Percentiles rank a stretch among this genome's conserved stretches.
Conservation (phyloP, 2,888 invertebrate species). For the Caenorhabditis becei region DNA sequence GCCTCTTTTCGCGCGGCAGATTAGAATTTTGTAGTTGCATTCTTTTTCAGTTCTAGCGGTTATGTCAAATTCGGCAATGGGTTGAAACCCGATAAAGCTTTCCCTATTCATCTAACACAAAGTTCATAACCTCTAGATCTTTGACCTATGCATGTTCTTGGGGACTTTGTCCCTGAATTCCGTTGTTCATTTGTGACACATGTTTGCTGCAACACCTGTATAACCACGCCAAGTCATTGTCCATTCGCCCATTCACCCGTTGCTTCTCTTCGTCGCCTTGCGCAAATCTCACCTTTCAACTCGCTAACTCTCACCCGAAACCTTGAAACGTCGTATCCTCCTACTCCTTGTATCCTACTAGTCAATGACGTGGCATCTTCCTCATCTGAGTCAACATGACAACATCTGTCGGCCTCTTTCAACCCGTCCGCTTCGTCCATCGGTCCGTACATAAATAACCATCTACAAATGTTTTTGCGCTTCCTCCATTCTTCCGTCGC, state of each 20-base stretch:
- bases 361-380: background rate
- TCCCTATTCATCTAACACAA: no score
- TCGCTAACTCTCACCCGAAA: constrained; percentile 4
- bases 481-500: background rate
- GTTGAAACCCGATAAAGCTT: no score
- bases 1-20: constrained; percentile 10
- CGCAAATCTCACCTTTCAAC: constrained; percentile 14
- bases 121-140: no score
- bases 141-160: no score
- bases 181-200: no score
- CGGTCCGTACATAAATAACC: constrained; percentile 5
- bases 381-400: constrained; percentile 18
- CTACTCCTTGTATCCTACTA: background rate
- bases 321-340: background rate
- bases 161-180: no score
- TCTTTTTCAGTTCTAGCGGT: no score
- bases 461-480: constrained; percentile 1
- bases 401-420: background rate
- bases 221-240: constrained; percentile 3
- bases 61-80: no score
- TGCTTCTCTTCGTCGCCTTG: background rate
- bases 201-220: constrained; percentile 27
- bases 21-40: no score
- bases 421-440: background rate
- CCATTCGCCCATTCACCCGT: background rate